Evolutionary conservation across 2,797 vertebrate species (phyloP), one percentile per base, ranked within the genome.

Genomic region (Rhynchonycteris naso): DNA sequence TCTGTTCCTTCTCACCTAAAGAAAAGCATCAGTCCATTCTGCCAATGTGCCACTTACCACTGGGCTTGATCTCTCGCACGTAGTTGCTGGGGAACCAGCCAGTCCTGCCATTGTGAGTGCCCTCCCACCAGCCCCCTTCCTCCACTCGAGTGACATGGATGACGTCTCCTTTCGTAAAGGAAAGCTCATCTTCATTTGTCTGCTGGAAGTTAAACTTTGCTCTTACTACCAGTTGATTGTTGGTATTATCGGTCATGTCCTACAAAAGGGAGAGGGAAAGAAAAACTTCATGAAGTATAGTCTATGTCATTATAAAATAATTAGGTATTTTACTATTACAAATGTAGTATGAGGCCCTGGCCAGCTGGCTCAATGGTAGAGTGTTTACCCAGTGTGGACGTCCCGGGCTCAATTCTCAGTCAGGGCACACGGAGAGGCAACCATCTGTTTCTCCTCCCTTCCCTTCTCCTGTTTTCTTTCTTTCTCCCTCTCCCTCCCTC

Each of bases 41-140:
- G 12, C 61, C 52, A 12, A 24, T 0, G 0, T 12, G 84, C 94
- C 74, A 99, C 99, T 97, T 94, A 99, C 99, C 99, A 6, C 99
- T 99, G 92, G 99, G 99, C 98, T 99, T 99, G 98, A 99, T 95
- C 98, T 99, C 99, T 50, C 99, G 98, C 91, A 99, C 99, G 0
- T 99, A 99, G 98, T 99, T 99, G 98, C 99, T 99, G 52, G 99
- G 99, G 98, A 99, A 99, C 99, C 99, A 99, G 58, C 99, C 99
- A 0, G 98, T 99, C 98, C 98, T 99, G 98, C 99, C 99, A 38
- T 98, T 99, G 86, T 99, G 96, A 65, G 96, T 98, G 94, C 99
- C 99, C 97, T 99, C 99, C 99, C 99, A 99, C 99, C 99, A 99
- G 98, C 99, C 99, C 6, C 99, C 99, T 12, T 99, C 99, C 98